A percentile compares a stretch with the other conserved stretches of the same genome.
phyloP scores from a whole-genome alignment of 2,797 vertebrate genomes.

The Chaetodon trifasciatus region DNA sequence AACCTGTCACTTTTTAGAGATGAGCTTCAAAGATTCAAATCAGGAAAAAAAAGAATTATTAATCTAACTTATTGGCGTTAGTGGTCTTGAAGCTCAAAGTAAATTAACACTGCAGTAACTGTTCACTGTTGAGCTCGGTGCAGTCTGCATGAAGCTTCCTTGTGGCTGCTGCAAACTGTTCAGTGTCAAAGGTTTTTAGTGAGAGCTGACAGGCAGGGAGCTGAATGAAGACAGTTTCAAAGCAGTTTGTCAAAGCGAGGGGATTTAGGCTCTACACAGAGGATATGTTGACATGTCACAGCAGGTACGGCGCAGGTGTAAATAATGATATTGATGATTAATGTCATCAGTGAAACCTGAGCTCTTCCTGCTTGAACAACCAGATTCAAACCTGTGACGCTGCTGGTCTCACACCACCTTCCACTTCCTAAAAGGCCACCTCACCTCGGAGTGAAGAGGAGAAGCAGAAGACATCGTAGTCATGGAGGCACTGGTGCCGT shows the following conservation, averaged over 20 bases:
- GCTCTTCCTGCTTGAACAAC: neutral
- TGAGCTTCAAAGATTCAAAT: neutral
- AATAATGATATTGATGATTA: neutral
- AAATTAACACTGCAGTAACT: neutral
- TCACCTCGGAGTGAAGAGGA: slow-evolving; percentile 86
- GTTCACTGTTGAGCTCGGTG: neutral
- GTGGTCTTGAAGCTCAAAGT: neutral
- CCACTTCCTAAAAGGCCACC: slow-evolving; percentile 1
- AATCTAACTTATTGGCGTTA: no score
- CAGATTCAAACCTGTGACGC: neutral
- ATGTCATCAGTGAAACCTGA: neutral
- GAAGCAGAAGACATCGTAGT: slow-evolving; percentile 92
- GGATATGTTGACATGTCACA: neutral
- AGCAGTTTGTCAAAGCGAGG: neutral
- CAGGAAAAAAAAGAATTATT: neutral
- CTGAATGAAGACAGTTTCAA: neutral
- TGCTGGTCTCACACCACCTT: neutral
- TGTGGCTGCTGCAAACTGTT: neutral
- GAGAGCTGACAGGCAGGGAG: neutral
- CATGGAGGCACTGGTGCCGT: slow-evolving; percentile 84
- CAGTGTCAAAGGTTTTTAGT: neutral
- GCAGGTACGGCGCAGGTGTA: neutral
- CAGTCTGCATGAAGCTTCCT: neutral
- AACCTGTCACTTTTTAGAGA: neutral
- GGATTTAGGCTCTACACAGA: neutral